Conservation (phyloP, 2,113 vertebrate genomes). For the Abramis brama region DNA sequence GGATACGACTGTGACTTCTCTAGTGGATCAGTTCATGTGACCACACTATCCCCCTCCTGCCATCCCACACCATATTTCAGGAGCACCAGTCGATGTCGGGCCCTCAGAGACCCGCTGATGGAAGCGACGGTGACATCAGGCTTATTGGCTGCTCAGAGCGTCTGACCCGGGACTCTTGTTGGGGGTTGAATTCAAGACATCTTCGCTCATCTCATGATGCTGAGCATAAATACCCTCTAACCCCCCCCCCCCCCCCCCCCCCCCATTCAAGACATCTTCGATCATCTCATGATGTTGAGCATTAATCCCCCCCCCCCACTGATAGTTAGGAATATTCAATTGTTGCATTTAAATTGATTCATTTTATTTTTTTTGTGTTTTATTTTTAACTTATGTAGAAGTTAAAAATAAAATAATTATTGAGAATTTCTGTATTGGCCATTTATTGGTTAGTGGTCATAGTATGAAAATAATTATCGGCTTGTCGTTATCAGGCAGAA, state of each 20-base stretch:
- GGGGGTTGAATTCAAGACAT: background rate
- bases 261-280: background rate
- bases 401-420: background rate
- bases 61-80: background rate
- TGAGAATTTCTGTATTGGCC: background rate
- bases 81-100: background rate
- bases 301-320: background rate
- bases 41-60: background rate
- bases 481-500: background rate
- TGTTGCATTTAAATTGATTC: no score
- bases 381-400: no score
- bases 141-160: conserved; percentile 76
- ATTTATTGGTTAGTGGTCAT: background rate
- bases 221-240: background rate
- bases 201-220: background rate
- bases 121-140: conserved; percentile 71
- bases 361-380: background rate
- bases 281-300: background rate
- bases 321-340: background rate
- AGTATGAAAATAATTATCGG: background rate
- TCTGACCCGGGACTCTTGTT: conserved; percentile 61
- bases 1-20: conserved; percentile 27
- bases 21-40: conserved; percentile 25
- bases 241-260: no score
- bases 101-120: conserved; percentile 59